Base-by-base conservation (phyloP, 1,140 invertebrate species). In the Chrysoperla carnea region DNA sequence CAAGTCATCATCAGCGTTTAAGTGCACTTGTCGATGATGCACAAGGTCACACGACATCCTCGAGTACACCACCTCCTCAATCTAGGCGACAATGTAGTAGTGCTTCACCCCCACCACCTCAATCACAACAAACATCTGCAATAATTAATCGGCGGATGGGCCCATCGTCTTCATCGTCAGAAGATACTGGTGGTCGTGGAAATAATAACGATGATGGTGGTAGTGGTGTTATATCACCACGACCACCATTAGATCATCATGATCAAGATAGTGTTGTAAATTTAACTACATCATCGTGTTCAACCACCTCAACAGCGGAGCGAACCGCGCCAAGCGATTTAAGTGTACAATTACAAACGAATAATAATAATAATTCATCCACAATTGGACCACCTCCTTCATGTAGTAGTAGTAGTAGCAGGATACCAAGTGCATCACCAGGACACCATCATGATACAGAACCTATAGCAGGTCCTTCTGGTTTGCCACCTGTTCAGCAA, bases 401-500 rank as follows among this genome's bases (percentile, higher is more conserved):
- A 23, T 23, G 17, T 23, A 23, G 17, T 23, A 23, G 17, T 23
- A 45, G 23, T 43, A 44, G 8, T 40, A 42, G n/a, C 13, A 41
- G 12, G 39, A 46, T 9, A 40, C 41, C 13, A 45, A 45, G 69
- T 46, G 57, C 69, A 53, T 66, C 76, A 44, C 75, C 76, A 51
- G 17, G 17, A 23, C 17, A 23, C 5, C 76, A 76, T 39, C 68
- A 75, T 52, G 73, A 71, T 60, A 66, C 60, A 43, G 77, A 82
- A 53, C 74, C 79, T 13, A 64, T 83, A 39, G 77, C 77, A 46
- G 81, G 75, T 47, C 80, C 78, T 27, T 84, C 80, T 23, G 80
- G 80, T 41, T 64, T 86, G 50, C 77, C 81, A 36, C 84, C 83
- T 36, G 81, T 85, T 52, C 83, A 88, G 64, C 79, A 84, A 72